Base-by-base conservation (phyloP, 2,888 invertebrate species). In the Phytoseiulus persimilis region DNA sequence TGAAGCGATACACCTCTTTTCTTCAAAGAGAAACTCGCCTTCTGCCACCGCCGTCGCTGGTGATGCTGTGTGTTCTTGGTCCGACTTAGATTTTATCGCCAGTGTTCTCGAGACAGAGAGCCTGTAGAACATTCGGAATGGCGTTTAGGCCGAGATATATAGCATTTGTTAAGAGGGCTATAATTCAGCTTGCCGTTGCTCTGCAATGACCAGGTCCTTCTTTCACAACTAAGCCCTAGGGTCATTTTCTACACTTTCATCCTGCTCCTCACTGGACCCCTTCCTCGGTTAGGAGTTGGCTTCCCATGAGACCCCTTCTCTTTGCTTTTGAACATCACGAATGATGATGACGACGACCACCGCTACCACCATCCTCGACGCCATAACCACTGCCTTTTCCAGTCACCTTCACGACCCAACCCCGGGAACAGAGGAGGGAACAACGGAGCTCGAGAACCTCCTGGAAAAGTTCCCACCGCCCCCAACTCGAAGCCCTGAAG, bases 51-150 rank as follows among this genome's bases (percentile, higher is more conserved):
- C 9, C 46, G n/a, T 46, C 46, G 46, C 6, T 46, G 46, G 46
- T 46, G 46, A 14, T 46, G 46, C 46, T 46, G 46, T 6, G 46
- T 46, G 6, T 46, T 65, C 65, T 18, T 18, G 65, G 65, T 65
- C 65, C 65, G 28, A 65, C 23, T 65, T 65, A 28, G 65, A 65
- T 65, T 65, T 65, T 65, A 65, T 65, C 65, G 65, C 65, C 65
- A 65, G 65, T 65, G 65, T 65, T 65, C 65, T 65, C 65, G 65
- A 65, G 65, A 65, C 65, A 65, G 65, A 65, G 65, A 65, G 65
- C 65, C 28, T 65, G 65, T 65, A 65, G 65, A 65, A 65, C 65
- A 65, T 65, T 65, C 28, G 23, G 65, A 65, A 65, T 65, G 65
- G 65, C 65, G 65, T 65, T 65, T 65, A 65, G 65, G 65, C 65